These are phyloP conservation scores for Apamea monoglypha DNA, from an alignment of 2,888 invertebrate genomes.

Conservation along the genomic window DNA sequence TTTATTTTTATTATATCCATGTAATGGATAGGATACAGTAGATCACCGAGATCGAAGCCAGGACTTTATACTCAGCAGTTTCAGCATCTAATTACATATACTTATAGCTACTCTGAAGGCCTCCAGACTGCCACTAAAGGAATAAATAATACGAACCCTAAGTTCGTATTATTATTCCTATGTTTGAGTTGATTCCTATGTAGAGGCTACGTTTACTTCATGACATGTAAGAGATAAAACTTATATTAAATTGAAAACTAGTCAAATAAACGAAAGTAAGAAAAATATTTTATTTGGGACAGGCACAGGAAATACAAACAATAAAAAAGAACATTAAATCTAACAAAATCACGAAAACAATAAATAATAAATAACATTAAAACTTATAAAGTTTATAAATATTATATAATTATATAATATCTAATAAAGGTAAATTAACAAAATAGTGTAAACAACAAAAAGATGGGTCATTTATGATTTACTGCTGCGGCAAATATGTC, in stretches of 20 bases:
- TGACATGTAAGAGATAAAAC: neutral
- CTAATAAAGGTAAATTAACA: neutral
- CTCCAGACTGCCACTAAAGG: neutral
- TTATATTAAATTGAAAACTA: slow-evolving; percentile 4
- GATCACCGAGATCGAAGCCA: too few relatives aligned
- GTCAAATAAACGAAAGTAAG: neutral
- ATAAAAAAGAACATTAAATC: neutral
- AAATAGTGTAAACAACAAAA: neutral
- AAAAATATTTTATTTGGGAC: neutral
- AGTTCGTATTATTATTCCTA: too few relatives aligned
- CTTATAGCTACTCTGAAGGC: too few relatives aligned
- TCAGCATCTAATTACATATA: too few relatives aligned
- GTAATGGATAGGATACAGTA: neutral
- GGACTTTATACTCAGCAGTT: neutral
- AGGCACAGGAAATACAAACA: neutral
- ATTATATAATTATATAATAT: too few relatives aligned
- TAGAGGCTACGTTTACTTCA: neutral
- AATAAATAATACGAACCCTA: neutral
- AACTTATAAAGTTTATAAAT: neutral
- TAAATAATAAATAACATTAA: neutral
- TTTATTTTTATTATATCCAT: neutral
- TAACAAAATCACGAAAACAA: neutral
- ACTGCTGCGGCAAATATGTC: neutral
- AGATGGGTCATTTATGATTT: slow-evolving; percentile 13
- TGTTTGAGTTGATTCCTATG: too few relatives aligned